Evolutionary conservation across 2,113 vertebrate species (phyloP).

Genomic region (Eubucco bourcierii): DNA sequence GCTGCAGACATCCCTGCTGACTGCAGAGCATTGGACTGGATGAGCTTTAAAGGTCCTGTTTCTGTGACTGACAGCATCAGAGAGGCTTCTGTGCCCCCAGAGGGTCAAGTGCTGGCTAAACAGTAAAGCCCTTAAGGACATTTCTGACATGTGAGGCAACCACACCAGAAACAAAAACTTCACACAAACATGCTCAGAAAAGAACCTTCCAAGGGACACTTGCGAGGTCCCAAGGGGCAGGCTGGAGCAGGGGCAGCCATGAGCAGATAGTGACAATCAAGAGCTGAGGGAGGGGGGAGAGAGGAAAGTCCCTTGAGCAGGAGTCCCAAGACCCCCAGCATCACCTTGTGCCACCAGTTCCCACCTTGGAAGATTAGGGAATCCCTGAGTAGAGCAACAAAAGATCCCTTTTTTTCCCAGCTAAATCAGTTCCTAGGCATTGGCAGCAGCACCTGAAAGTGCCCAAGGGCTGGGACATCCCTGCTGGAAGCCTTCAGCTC

Average conservation of each 20-base stretch:
- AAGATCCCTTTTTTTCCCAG: background rate
- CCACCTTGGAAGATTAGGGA: background rate
- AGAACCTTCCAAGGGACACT: rapidly evolving
- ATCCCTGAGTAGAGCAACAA: background rate
- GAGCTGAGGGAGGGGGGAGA: background rate
- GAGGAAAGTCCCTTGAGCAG: background rate
- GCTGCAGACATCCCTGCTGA: too few relatives aligned
- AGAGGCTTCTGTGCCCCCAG: background rate
- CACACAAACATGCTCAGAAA: too few relatives aligned
- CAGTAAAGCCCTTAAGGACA: background rate
- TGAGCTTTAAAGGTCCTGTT: too few relatives aligned
- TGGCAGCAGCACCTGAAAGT: background rate
- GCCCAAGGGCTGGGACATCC: background rate
- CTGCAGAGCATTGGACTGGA: too few relatives aligned
- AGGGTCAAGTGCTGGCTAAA: background rate
- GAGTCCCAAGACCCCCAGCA: background rate
- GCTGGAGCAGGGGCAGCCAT: background rate
- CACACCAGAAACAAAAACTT: background rate
- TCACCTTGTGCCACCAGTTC: background rate
- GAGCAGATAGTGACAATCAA: rapidly evolving
- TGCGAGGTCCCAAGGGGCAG: rapidly evolving
- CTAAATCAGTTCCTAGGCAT: background rate
- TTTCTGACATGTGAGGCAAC: background rate
- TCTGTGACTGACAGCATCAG: background rate
- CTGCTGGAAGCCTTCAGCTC: background rate